Evolutionary conservation across 2,113 vertebrate species (phyloP).

Genomic region (Cephalopholis sonnerati): DNA sequence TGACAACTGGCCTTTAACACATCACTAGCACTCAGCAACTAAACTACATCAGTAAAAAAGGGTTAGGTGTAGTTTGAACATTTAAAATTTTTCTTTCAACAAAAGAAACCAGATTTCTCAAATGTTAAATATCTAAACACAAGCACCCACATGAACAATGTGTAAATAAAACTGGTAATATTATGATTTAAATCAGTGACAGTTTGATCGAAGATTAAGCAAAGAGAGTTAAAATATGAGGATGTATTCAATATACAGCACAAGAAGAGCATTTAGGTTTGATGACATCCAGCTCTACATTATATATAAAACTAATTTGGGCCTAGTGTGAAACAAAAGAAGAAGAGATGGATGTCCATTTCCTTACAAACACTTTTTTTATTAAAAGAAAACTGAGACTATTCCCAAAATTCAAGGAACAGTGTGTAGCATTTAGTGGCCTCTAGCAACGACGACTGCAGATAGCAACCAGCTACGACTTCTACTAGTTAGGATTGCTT

Average conservation of each 20-base stretch:
- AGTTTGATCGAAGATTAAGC: not conserved
- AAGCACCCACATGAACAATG: not conserved
- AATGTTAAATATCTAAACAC: not conserved
- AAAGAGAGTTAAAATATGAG: not conserved
- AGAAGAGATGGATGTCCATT: not conserved
- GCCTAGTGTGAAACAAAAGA: not conserved
- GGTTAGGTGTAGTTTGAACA: not conserved
- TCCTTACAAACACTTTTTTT: not conserved
- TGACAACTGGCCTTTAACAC: constrained; percentile 7
- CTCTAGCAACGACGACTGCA: too few relatives aligned
- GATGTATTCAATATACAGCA: not conserved
- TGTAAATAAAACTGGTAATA: not conserved
- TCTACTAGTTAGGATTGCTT: too few relatives aligned
- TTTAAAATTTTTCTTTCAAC: too few relatives aligned
- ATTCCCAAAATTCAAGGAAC: too few relatives aligned
- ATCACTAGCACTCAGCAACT: not conserved
- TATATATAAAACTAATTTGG: not conserved
- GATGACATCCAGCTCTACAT: not conserved
- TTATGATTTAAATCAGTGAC: not conserved
- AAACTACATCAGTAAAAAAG: not conserved
- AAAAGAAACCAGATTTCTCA: not conserved
- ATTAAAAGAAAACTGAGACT: too few relatives aligned
- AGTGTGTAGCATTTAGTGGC: too few relatives aligned
- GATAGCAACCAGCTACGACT: too few relatives aligned
- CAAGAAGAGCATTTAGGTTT: not conserved